Evolutionary conservation across 2,888 invertebrate genomes (phyloP).

Genomic region (Netelia virgata): DNA sequence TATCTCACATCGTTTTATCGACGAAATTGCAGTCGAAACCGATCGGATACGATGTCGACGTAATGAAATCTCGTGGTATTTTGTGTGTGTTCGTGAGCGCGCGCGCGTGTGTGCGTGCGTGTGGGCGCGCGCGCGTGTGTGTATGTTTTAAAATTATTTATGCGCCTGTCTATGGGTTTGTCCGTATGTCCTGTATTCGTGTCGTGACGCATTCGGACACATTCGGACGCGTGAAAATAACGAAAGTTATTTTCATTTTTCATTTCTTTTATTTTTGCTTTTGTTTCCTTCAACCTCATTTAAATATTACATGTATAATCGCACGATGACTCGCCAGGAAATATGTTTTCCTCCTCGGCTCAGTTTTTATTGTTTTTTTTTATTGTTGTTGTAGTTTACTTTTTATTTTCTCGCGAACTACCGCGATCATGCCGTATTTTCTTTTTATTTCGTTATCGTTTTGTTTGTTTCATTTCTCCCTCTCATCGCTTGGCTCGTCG

Average conservation of each 20-base stretch:
- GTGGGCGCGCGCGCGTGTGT: background rate
- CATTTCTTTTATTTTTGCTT: constrained; percentile 45
- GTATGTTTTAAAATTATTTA: constrained; percentile 1
- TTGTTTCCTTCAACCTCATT: constrained; percentile 36
- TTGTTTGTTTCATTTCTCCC: constrained; percentile 20
- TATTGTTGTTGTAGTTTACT: constrained; percentile 28
- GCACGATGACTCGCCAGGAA: constrained; percentile 24
- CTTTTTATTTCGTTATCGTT: background rate
- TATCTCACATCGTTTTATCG: constrained; percentile 7
- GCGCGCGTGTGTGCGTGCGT: background rate
- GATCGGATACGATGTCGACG: constrained; percentile 21
- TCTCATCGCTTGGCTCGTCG: background rate
- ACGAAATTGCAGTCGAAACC: constrained; percentile 44
- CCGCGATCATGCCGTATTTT: too few relatives aligned
- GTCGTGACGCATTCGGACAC: constrained; percentile 53
- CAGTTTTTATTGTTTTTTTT: constrained; percentile 21
- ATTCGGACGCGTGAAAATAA: too few relatives aligned
- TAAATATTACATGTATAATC: constrained; percentile 49
- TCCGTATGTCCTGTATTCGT: constrained; percentile 46
- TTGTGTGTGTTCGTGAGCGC: background rate
- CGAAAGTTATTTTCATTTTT: background rate
- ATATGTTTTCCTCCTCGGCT: constrained; percentile 28
- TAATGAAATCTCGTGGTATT: constrained; percentile 27
- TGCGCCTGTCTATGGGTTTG: constrained; percentile 12
- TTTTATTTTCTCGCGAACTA: constrained; percentile 28